Evolutionary conservation across 1,140 invertebrate species (phyloP), one percentile per base, ranked within the genome.

Genomic region (Leptopilina boulardi): DNA sequence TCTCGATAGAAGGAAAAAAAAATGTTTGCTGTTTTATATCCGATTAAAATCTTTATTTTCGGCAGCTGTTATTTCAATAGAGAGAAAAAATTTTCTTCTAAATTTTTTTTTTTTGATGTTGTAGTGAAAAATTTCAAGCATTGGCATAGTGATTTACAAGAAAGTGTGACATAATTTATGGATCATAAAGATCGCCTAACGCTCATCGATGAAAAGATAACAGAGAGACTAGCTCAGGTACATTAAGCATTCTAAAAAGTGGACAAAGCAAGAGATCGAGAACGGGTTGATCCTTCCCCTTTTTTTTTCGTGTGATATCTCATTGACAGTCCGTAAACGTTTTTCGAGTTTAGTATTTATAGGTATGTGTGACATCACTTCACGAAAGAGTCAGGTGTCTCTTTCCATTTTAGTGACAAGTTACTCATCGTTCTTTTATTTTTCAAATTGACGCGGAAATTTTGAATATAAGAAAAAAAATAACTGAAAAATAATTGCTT

Each of bases 391-490:
- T 30, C 13, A 74, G 19, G 70, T 3, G 21, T 34, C 72, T 74
- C 78, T 83, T 71, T 85, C 82, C 84, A 84, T 85, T 85, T 81
- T 76, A 80, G 81, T 81, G 76, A 82, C 82, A 81, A 76, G 72
- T 66, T 70, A 75, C 66, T 66, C 70, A 75, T 75, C 18, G 8
- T 66, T 13, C 23, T 66, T 73, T 70, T 19, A 47, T 15, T 38
- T 38, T 9, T 38, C 8, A 5, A 38, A n/a, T n/a, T n/a, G n/a
- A n/a, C n/a, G n/a, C n/a, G n/a, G n/a, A n/a, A n/a, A n/a, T n/a
- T n/a, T n/a, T n/a, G n/a, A n/a, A n/a, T n/a, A n/a, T n/a, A n/a
- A n/a, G n/a, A n/a, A n/a, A n/a, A n/a, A n/a, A n/a, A n/a, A n/a
- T n/a, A n/a, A n/a, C n/a, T n/a, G n/a, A n/a, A n/a, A n/a, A n/a